Evolutionary conservation across 1,140 invertebrate species (phyloP), one percentile per base, ranked within the genome.

Genomic region (Solenopsis fugax): DNA sequence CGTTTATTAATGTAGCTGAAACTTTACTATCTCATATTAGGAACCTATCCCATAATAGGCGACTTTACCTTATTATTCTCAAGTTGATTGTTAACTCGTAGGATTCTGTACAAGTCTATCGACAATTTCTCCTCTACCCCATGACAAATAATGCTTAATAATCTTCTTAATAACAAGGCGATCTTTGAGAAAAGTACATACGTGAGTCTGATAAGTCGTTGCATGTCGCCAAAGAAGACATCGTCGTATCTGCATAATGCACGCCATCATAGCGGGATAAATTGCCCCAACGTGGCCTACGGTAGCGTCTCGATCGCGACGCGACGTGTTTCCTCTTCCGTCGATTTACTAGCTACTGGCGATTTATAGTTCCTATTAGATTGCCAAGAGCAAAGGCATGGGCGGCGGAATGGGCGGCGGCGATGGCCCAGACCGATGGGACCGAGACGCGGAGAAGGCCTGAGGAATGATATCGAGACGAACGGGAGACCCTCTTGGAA

Each of bases 281-380:
- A 91, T 88, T 81, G 86, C 62, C 0, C 64, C 62, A 84, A 88
- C 86, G 90, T 87, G 90, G 89, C 78, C 77, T 75, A 62, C 56
- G 71, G 78, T 88, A 73, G 50, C 73, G 81, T 67, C 88, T 88
- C 89, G 88, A 90, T 90, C 86, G 50, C 80, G 80, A 84, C 81
- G 71, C 81, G 52, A 88, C 89, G 89, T 90, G 89, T 90, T 90
- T 90, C 89, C 89, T 88, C 80, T 91, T 90, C 89, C 90, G 84
- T 78, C 90, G 89, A 90, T 91, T 90, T 90, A 76, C 54, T 91
- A 76, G 87, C 87, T 80, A 41, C 48, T 48, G 65, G 67, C 90
- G 86, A 91, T 91, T 90, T 91, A 91, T 91, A 85, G 90, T 81
- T 87, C 84, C 88, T 87, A 85, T 89, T 91, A 88, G 85, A 91